Base-by-base conservation (phyloP, 2,797 vertebrate species). In the Acanthurus lineatus region DNA sequence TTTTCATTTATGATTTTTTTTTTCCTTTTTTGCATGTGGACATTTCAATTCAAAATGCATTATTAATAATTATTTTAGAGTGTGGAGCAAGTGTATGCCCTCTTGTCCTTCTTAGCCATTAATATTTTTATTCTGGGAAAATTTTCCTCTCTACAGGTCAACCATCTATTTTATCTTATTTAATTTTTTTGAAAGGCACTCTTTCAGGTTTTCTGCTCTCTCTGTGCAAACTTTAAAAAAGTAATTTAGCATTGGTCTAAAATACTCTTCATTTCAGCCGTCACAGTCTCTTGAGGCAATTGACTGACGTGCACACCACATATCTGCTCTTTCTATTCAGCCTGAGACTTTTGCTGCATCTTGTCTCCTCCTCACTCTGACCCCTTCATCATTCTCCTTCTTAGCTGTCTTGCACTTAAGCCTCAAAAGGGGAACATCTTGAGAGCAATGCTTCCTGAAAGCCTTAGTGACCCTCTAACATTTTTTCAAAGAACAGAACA, bases 301-400 rank as follows among this genome's bases (percentile, higher is more conserved):
- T 45, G n/a, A 45, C 51, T 63, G 32, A 45, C 0, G 17, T 49
- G 22, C 0, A 1, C 44, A 16, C 9, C 52, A 63, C 35, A 38
- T 16, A 9, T 5, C 28, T 35, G 7, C 32, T 35, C 32, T 49
- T 66, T 67, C 35, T 17, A 40, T 40, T 52, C 57, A 72, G 17
- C 48, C 48, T 35, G 48, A 69, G 52, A 73, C 22, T 28, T 63
- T 52, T 15, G 14, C 58, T 58, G 45, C 35, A 53, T 16, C 25
- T 61, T 1, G 4, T 64, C 40, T 58, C 19, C 47, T 82, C 22
- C 25, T 53, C 19, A 22, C 6, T 52, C 19, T 5, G 7, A 1
- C 14, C 28, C 47, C n/a, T 57, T 35, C 6, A 22, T 19, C 40
- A 9, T 40, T 51, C 58, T 54, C 42, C 45, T 16, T 53, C 22